Conservation (phyloP, 1,140 invertebrate species). For the Sycophila sp. region DNA sequence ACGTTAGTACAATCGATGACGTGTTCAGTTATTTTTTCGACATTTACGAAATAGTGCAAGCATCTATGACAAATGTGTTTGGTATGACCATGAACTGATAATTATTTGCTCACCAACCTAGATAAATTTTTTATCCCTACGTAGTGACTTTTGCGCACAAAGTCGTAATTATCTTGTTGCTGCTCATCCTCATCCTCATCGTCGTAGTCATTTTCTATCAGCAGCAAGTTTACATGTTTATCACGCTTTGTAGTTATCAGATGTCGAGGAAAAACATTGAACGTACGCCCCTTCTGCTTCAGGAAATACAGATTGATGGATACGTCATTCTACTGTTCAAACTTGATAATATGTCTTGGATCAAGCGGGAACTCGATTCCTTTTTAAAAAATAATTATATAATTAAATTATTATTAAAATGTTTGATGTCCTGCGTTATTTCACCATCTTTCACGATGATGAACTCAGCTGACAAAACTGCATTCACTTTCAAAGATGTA, state of each 20-base stretch:
- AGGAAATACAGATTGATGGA: conserved; percentile 45
- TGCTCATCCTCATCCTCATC: conserved; percentile 30
- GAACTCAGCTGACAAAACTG: not conserved
- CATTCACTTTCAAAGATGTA: not conserved
- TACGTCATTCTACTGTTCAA: conserved; percentile 45
- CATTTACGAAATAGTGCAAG: conserved; percentile 2
- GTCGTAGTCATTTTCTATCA: conserved; percentile 43
- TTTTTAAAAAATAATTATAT: not conserved
- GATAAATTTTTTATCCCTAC: conserved; percentile 18
- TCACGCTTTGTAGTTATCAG: conserved; percentile 41
- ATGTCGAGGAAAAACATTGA: conserved; percentile 26
- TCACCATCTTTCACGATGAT: not conserved
- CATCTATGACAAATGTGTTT: conserved; percentile 20
- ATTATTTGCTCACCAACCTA: not conserved
- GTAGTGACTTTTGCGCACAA: not conserved
- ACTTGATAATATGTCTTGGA: conserved; percentile 41
- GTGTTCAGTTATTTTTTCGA: not conserved
- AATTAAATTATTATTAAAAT: not conserved
- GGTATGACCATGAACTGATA: not conserved
- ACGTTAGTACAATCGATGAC: not conserved
- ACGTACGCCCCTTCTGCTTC: conserved; percentile 30
- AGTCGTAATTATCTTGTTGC: not conserved
- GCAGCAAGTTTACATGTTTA: conserved; percentile 46
- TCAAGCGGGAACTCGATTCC: conserved; percentile 45
- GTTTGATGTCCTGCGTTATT: not conserved